Percentiles rank a stretch among this genome's conserved stretches.
These are phyloP conservation scores for Lomographa bimaculata DNA, from an alignment of 2,888 invertebrate species.

Conservation along the genomic window DNA sequence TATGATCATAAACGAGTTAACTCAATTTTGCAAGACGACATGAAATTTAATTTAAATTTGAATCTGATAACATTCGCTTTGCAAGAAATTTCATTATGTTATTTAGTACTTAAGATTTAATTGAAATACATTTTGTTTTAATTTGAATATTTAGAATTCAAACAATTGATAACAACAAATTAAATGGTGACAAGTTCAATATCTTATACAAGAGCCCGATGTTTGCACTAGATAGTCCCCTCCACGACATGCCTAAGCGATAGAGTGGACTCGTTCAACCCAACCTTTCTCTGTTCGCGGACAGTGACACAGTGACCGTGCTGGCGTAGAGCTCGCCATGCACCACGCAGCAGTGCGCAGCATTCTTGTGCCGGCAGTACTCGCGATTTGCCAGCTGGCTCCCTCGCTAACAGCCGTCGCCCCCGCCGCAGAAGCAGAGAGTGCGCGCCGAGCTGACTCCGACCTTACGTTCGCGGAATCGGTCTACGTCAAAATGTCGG, in stretches of 20 bases:
- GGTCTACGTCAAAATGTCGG: conserved; percentile 67
- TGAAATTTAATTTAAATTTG: neutral
- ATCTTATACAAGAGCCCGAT: conserved; percentile 49
- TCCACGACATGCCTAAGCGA: conserved; percentile 45
- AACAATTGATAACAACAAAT: no score
- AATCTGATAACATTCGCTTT: neutral
- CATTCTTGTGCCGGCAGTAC: conserved; percentile 47
- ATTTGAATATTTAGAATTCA: no score
- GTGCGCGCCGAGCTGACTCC: conserved; percentile 19
- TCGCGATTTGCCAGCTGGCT: conserved; percentile 42
- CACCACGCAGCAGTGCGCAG: conserved; percentile 44
- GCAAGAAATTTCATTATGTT: no score
- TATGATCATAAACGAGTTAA: no score
- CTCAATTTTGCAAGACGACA: no score
- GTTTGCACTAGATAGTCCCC: conserved; percentile 69
- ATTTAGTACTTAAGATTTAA: no score
- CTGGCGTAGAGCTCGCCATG: conserved; percentile 68
- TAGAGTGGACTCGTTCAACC: conserved; percentile 46
- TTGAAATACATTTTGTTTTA: no score
- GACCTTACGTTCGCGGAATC: conserved; percentile 70
- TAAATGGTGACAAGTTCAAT: no score
- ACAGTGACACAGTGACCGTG: conserved; percentile 79
- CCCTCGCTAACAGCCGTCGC: conserved; percentile 35
- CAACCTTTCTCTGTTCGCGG: conserved; percentile 71
- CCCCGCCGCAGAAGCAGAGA: conserved; percentile 27